A percentile compares a stretch with the other conserved stretches of the same genome.
These are phyloP conservation scores for Piaya cayana DNA, from an alignment of 2,113 vertebrate species.

Conservation along the genomic window DNA sequence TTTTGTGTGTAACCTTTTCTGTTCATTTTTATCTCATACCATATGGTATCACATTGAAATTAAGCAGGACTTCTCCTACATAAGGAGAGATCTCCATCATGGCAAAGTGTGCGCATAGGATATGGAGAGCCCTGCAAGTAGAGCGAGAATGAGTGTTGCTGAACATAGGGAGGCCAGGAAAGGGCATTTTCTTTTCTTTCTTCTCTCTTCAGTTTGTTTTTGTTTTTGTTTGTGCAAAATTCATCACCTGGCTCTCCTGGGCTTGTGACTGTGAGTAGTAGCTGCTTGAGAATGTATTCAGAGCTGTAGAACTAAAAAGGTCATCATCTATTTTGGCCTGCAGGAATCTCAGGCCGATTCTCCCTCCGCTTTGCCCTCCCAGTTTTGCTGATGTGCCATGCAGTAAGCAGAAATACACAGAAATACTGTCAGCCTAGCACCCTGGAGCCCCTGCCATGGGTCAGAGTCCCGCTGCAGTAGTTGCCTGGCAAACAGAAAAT, in stretches of 20 bases:
- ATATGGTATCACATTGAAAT: slow-evolving; percentile 48
- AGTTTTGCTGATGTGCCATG: slow-evolving; percentile 28
- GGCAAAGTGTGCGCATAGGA: not conserved
- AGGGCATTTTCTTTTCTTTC: not conserved
- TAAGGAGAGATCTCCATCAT: not conserved
- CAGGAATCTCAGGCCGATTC: slow-evolving; percentile 43
- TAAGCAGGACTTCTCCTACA: slow-evolving; percentile 37
- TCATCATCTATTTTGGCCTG: slow-evolving; percentile 52
- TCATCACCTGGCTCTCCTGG: slow-evolving; percentile 34
- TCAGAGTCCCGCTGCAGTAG: not conserved
- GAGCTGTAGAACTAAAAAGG: slow-evolving; percentile 57
- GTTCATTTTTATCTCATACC: slow-evolving; percentile 51
- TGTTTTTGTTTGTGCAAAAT: not conserved
- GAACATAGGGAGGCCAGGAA: not conserved
- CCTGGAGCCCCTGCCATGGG: not conserved
- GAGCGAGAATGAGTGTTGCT: not conserved
- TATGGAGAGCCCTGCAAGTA: not conserved
- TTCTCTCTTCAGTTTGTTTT: not conserved
- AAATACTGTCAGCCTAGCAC: not conserved
- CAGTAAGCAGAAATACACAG: slow-evolving; percentile 11
- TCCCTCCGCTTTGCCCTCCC: not conserved
- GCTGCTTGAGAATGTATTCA: slow-evolving; percentile 40
- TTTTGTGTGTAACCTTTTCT: slow-evolving; percentile 59
- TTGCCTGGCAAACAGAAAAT: not conserved
- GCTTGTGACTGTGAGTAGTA: not conserved